Evolutionary conservation across 2,113 vertebrate genomes (phyloP).

Genomic region (Pseudolaguvia tuberculata): DNA sequence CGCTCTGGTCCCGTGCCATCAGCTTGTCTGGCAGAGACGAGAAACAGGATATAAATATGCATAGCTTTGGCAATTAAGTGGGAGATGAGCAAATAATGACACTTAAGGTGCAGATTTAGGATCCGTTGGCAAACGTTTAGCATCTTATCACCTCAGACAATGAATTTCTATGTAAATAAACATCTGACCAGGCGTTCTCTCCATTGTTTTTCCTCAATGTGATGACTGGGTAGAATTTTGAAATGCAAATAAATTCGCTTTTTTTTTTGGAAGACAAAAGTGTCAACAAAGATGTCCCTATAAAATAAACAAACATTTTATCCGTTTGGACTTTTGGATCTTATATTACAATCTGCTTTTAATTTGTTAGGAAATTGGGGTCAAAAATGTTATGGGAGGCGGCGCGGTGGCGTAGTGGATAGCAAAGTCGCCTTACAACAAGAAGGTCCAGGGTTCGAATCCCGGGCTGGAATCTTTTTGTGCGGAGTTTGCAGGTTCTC

Average conservation of each 20-base stretch:
- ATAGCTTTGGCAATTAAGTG: constrained; percentile 4
- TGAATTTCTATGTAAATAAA: background rate
- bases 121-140: background rate
- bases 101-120: background rate
- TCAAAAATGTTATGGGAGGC: too few relatives aligned
- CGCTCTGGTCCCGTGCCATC: constrained; percentile 1
- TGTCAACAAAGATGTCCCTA: too few relatives aligned
- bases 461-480: too few relatives aligned
- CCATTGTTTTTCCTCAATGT: background rate
- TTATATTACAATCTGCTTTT: too few relatives aligned
- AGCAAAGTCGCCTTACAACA: too few relatives aligned
- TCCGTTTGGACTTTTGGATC: too few relatives aligned
- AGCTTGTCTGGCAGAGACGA: background rate
- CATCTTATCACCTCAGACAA: background rate
- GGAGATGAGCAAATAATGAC: constrained; percentile 4
- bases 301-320: too few relatives aligned
- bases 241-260: background rate
- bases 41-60: background rate
- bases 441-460: too few relatives aligned
- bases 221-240: constrained; percentile 4
- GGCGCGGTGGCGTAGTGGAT: too few relatives aligned
- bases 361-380: too few relatives aligned
- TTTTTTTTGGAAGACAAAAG: too few relatives aligned
- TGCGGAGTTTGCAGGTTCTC: too few relatives aligned
- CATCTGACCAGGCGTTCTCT: background rate